Evolutionary conservation across 2,797 vertebrate genomes (phyloP).

Genomic region (Artibeus lituratus): DNA sequence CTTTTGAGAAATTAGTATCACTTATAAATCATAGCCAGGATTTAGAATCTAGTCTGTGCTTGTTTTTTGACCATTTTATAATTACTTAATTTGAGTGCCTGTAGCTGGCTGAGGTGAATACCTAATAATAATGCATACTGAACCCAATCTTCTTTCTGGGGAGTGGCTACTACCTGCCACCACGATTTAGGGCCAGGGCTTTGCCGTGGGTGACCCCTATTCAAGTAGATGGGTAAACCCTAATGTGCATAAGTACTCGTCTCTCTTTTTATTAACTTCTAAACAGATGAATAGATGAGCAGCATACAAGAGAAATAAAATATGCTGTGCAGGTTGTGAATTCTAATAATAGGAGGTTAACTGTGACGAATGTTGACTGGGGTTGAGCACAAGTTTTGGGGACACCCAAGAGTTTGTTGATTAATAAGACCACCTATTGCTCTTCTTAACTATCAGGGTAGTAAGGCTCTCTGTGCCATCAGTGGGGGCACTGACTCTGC

Average conservation of each 20-base stretch:
- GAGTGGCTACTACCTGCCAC: not conserved
- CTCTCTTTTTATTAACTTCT: not conserved
- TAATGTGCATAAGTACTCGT: not conserved
- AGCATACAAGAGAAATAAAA: not conserved
- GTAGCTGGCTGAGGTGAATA: not conserved
- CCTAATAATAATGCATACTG: not conserved
- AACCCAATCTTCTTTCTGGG: not conserved
- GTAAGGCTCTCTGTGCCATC: not conserved
- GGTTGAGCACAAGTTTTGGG: not conserved
- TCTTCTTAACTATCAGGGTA: not conserved
- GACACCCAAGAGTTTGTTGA: not conserved
- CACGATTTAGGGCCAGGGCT: not conserved
- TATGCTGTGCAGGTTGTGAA: not conserved
- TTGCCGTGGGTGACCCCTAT: not conserved
- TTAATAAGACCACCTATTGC: not conserved
- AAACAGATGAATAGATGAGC: not conserved
- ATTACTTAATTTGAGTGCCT: not conserved
- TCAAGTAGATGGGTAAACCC: not conserved
- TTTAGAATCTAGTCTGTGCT: not conserved
- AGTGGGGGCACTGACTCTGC: not conserved
- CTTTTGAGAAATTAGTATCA: not conserved
- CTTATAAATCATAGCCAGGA: not conserved
- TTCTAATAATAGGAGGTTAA: not conserved
- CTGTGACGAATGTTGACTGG: not conserved
- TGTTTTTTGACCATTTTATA: not conserved